phyloP scores from a whole-genome alignment of 2,797 vertebrate genomes.

The Orientallactaga sibirica region DNA sequence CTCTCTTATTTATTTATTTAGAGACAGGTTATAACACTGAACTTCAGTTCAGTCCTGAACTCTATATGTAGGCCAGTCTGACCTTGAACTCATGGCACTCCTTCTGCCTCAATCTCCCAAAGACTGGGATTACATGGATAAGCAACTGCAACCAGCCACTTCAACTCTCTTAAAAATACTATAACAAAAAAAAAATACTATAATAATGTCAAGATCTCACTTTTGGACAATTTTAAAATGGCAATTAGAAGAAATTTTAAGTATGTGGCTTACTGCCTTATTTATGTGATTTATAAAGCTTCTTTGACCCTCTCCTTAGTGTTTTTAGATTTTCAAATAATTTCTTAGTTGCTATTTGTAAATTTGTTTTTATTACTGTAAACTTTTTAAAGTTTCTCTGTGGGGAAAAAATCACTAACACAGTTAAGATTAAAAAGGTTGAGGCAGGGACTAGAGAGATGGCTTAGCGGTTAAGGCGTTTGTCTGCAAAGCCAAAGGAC shows the following conservation, averaged over 20 bases:
- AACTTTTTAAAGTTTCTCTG: slow-evolving; percentile 55
- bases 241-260: slow-evolving; percentile 63
- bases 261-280: slow-evolving; percentile 41
- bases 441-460: too few species aligned
- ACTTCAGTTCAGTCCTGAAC: neutral
- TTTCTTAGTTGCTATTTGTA: slow-evolving; percentile 46
- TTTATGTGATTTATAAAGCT: slow-evolving; percentile 58
- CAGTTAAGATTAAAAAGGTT: neutral
- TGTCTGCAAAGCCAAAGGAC: too few species aligned
- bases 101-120: neutral
- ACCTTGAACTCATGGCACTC: neutral
- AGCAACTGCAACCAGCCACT: neutral
- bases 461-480: too few species aligned
- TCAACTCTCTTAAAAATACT: slow-evolving; percentile 49
- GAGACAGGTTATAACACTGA: neutral
- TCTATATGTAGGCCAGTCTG: neutral
- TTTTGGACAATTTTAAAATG: slow-evolving; percentile 64
- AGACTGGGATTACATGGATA: neutral
- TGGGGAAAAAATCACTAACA: slow-evolving; percentile 61
- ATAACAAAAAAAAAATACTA: slow-evolving; percentile 27
- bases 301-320: slow-evolving; percentile 52
- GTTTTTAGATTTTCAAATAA: slow-evolving; percentile 61
- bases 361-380: slow-evolving; percentile 55
- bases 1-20: neutral
- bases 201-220: slow-evolving; percentile 18